These are phyloP conservation scores for Enoplolaimus lenunculus DNA, from an alignment of 2,888 invertebrate species.

Conservation along the genomic window DNA sequence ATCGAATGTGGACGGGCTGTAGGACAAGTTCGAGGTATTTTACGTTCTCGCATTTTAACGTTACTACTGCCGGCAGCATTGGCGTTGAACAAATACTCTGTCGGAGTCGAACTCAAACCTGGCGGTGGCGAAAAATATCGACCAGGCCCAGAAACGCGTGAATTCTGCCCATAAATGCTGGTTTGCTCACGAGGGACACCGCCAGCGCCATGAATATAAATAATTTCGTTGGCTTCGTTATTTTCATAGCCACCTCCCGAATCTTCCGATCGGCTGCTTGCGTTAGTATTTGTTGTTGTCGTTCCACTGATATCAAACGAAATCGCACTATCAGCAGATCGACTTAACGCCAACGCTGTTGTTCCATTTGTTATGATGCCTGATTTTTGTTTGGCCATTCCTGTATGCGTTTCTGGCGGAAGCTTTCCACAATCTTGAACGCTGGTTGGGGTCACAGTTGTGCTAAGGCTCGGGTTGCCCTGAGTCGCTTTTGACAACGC, in stretches of 20 bases:
- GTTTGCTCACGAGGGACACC: too few relatives aligned
- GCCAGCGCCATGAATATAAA: too few relatives aligned
- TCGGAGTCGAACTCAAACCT: too few relatives aligned
- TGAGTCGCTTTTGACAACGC: not conserved
- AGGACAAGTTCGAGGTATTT: constrained; percentile 9
- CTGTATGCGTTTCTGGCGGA: too few relatives aligned
- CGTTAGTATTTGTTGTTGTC: not conserved
- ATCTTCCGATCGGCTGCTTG: not conserved
- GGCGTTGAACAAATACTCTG: too few relatives aligned
- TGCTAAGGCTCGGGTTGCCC: too few relatives aligned
- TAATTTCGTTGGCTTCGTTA: too few relatives aligned
- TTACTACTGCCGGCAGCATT: not conserved
- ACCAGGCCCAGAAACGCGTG: not conserved
- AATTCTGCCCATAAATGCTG: not conserved
- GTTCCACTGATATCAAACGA: not conserved
- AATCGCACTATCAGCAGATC: constrained; percentile 2
- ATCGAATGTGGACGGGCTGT: constrained; percentile 11
- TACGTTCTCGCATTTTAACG: not conserved
- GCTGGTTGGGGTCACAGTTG: not conserved
- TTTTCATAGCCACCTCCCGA: too few relatives aligned
- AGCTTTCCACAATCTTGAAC: too few relatives aligned
- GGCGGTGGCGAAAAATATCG: too few relatives aligned
- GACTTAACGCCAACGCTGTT: not conserved
- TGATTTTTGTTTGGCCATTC: too few relatives aligned
- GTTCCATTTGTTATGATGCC: too few relatives aligned